A percentile compares a stretch with the other conserved stretches of the same genome.
Evolutionary conservation across 1,140 invertebrate genomes (phyloP).

Genomic region (Glossosoma conforme): DNA sequence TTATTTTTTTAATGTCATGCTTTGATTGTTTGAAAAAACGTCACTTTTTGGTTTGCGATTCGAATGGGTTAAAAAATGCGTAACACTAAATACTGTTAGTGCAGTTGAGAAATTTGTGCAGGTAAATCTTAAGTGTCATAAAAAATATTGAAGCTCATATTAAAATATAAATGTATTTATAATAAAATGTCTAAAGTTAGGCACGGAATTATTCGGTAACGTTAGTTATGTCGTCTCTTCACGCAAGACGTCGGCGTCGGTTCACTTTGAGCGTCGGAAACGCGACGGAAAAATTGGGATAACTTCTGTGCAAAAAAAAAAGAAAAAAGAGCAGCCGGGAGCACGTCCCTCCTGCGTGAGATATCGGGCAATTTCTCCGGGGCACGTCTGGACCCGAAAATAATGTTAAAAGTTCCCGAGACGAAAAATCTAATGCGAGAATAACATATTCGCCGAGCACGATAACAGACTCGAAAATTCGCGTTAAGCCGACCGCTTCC

Average conservation of each 20-base stretch:
- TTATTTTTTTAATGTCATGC: too few relatives aligned
- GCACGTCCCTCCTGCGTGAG: slow-evolving; percentile 13
- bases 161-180: too few relatives aligned
- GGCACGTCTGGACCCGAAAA: slow-evolving; percentile 30
- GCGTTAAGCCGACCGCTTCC: slow-evolving; percentile 1
- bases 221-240: slow-evolving; percentile 6
- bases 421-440: slow-evolving; percentile 26
- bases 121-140: too few relatives aligned
- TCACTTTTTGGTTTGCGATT: too few relatives aligned
- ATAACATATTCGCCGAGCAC: slow-evolving; percentile 29
- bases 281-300: slow-evolving; percentile 18
- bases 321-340: slow-evolving; percentile 5
- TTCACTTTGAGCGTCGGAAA: slow-evolving; percentile 2
- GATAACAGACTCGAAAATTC: slow-evolving; percentile 12
- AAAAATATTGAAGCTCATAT: too few relatives aligned
- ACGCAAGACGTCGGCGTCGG: slow-evolving; percentile 6
- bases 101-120: too few relatives aligned
- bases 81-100: too few relatives aligned
- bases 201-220: slow-evolving; percentile 8
- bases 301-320: slow-evolving; percentile 11
- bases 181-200: too few relatives aligned
- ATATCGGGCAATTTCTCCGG: slow-evolving; percentile 28
- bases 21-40: too few relatives aligned
- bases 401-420: slow-evolving; percentile 27
- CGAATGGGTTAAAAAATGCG: too few relatives aligned